A percentile compares a stretch with the other conserved stretches of the same genome.
phyloP scores from a whole-genome alignment of 2,113 vertebrate species.

The Syngnathus typhle region DNA sequence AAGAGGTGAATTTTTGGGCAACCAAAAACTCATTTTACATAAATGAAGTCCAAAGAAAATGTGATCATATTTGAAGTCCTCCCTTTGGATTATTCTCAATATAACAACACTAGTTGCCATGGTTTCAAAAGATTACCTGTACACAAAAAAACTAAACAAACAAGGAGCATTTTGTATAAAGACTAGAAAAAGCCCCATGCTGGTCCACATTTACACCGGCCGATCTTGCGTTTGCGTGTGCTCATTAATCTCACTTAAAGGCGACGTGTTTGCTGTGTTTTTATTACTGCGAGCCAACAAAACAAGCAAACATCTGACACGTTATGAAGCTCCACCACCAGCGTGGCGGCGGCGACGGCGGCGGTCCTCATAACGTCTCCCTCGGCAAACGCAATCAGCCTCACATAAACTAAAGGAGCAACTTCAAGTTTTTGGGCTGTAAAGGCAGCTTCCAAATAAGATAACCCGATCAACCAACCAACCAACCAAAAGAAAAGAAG shows the following conservation, averaged over 20 bases:
- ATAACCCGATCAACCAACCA: background rate
- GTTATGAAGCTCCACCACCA: background rate
- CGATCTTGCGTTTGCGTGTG: background rate
- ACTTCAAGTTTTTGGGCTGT: background rate
- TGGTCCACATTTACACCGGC: background rate
- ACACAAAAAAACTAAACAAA: background rate
- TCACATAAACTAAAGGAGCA: constrained; percentile 1
- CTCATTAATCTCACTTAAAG: constrained; percentile 6
- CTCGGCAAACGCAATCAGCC: background rate
- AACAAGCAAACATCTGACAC: background rate
- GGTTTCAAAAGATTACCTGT: background rate
- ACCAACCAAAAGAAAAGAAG: background rate
- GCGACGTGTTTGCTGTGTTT: background rate
- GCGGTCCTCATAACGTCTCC: background rate
- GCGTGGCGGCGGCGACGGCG: background rate
- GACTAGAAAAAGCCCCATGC: background rate
- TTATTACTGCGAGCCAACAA: constrained; percentile 6
- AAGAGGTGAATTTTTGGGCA: no score
- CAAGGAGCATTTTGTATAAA: background rate
- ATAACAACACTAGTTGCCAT: no score
- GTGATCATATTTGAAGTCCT: no score
- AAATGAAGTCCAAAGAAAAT: no score
- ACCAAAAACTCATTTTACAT: no score
- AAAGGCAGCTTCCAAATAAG: background rate
- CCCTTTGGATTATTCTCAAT: no score